Base-by-base conservation (phyloP, 1,140 invertebrate genomes). In the Fopius arisanus region DNA sequence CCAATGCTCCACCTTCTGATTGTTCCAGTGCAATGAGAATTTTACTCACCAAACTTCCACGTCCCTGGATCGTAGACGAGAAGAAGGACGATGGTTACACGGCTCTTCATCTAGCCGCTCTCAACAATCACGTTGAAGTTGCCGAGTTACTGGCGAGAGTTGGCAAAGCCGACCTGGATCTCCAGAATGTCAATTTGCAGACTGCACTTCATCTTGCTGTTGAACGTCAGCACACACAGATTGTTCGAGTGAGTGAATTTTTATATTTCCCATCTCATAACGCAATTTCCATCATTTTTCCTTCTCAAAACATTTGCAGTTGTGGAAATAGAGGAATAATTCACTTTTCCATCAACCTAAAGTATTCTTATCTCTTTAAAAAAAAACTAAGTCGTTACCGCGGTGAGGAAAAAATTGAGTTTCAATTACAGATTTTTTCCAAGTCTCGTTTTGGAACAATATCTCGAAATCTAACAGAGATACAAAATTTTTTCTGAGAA, bases 11-110 rank as follows among this genome's bases (percentile, higher is more conserved):
- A 10, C 5, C 41, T 19, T 78, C 81, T 48, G 43, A 59, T 59
- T 78, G 74, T 92, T 92, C 75, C 89, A 98, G 96, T 90, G 97
- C 97, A 21, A 98, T 98, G 96, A 92, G 96, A 82, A 96, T 98
- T 82, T 90, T 98, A 78, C 88, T 98, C 77, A 93, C 92, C 31
- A 97, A 98, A 88, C 90, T 97, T 28, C 95, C 96, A 5, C 90
- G 97, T n/a, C 92, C 94, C 1, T 99, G 97, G 97, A 95, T 99
- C 80, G 97, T 98, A 28, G 97, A 99, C 88, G 97, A 99, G 85
- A 97, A 97, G 81, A 99, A 99, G 87, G 97, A 98, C 84, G 97
- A 99, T 84, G 97, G 97, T 1, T 98, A 98, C 89, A 98, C 97
- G 0, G 96, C 97, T 0, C 90, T 99, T 12, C 97, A 99, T 87